Conservation (phyloP, 2,797 vertebrate species). For the Aldrovandia affinis region DNA sequence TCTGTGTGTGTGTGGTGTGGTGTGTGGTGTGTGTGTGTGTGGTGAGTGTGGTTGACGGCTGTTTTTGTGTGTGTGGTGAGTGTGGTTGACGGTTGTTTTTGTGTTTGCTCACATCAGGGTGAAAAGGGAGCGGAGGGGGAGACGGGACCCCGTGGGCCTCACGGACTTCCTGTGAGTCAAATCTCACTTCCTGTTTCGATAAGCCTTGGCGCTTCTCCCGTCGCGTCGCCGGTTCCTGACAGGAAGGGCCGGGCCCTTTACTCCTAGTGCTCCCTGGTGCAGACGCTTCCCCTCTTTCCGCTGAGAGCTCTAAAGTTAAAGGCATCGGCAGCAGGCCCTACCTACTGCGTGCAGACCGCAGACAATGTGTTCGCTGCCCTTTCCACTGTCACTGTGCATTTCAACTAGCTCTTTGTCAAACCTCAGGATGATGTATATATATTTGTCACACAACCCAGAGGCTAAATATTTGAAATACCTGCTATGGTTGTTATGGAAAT, state of each 20-base stretch:
- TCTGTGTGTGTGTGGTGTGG: too few relatives aligned
- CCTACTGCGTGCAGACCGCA: too few relatives aligned
- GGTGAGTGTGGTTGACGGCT: background rate
- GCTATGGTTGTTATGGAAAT: background rate
- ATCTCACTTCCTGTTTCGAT: background rate
- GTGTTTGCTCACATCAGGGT: slow-evolving; percentile 72
- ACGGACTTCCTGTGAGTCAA: slow-evolving; percentile 92
- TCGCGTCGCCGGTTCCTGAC: too few relatives aligned
- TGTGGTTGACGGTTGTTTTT: background rate
- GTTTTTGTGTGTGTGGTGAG: background rate
- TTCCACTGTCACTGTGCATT: too few relatives aligned
- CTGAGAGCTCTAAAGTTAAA: too few relatives aligned
- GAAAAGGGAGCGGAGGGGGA: slow-evolving; percentile 88
- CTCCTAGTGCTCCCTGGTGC: too few relatives aligned
- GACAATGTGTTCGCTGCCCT: too few relatives aligned
- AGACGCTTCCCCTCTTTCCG: too few relatives aligned
- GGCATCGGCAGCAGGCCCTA: too few relatives aligned
- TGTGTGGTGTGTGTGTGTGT: too few relatives aligned
- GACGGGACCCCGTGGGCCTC: slow-evolving; percentile 91
- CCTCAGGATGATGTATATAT: background rate
- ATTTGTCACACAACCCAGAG: background rate
- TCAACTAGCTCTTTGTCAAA: background rate
- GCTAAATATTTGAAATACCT: background rate
- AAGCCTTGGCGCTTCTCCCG: too few relatives aligned
- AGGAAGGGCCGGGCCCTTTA: too few relatives aligned